Conservation (phyloP, 2,888 invertebrate genomes). For the Tillus elongatus region DNA sequence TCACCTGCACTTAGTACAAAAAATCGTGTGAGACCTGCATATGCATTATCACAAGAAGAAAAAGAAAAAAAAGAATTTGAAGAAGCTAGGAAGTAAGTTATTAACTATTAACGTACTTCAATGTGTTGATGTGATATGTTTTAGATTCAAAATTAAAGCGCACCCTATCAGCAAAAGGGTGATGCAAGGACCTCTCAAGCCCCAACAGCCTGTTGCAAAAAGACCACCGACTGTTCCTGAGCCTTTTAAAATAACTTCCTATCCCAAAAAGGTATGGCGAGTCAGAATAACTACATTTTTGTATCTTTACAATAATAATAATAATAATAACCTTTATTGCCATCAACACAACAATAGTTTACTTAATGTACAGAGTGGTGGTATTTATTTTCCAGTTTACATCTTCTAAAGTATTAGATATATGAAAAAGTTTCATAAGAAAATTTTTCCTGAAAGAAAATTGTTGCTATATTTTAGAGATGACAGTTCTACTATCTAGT, state of each 20-base stretch:
- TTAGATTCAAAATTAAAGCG: slow-evolving; percentile 55
- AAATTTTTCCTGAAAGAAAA: no score
- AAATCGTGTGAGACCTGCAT: slow-evolving; percentile 46
- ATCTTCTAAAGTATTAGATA: no score
- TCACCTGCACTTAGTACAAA: slow-evolving; percentile 49
- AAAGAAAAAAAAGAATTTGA: slow-evolving; percentile 54
- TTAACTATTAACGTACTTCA: no score
- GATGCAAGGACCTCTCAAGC: slow-evolving; percentile 45
- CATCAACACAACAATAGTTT: no score
- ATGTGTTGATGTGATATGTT: no score
- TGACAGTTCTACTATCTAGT: no score
- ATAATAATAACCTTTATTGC: no score
- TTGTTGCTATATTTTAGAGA: no score
- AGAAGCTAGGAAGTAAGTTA: slow-evolving; percentile 50
- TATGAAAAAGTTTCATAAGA: no score
- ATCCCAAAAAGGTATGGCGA: slow-evolving; percentile 21
- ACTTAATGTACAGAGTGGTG: no score
- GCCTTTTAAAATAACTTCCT: slow-evolving; percentile 55
- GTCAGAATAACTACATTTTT: background rate
- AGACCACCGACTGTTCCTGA: slow-evolving; percentile 52
- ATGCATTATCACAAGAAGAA: slow-evolving; percentile 50
- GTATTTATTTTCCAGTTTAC: no score
- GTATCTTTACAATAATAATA: no score
- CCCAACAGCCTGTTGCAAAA: slow-evolving; percentile 43
- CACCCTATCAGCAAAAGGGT: slow-evolving; percentile 54